A percentile compares a stretch with the other conserved stretches of the same genome.
Conservation (phyloP, 2,113 vertebrate genomes). For the Hyaena hyaena region DNA sequence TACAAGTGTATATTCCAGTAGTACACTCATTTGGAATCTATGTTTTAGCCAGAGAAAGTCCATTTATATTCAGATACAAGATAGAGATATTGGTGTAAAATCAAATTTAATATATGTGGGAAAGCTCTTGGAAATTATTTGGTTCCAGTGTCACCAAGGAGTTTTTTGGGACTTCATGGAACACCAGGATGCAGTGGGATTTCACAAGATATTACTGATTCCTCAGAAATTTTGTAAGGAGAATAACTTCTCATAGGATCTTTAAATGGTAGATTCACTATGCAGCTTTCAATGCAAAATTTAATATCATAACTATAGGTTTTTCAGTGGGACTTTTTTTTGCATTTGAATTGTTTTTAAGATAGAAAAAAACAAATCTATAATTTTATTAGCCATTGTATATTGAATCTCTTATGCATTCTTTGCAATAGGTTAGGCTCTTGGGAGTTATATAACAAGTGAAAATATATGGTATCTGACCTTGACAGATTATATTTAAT, state of each 20-base stretch:
- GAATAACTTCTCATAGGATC: background rate
- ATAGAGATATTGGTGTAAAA: background rate
- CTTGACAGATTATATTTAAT: background rate
- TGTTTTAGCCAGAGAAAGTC: background rate
- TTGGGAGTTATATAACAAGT: background rate
- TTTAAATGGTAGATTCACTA: background rate
- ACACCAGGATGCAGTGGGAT: background rate
- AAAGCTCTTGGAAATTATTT: background rate
- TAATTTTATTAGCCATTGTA: background rate
- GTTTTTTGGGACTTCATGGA: background rate
- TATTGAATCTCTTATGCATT: background rate
- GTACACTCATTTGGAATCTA: background rate
- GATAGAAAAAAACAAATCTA: background rate
- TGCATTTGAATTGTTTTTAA: background rate
- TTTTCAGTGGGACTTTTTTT: background rate
- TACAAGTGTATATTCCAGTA: slow-evolving; percentile 16
- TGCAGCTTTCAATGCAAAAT: background rate
- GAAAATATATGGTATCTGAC: background rate
- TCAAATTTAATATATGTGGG: background rate
- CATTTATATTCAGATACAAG: slow-evolving; percentile 1
- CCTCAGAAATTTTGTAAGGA: background rate
- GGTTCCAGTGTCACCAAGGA: background rate
- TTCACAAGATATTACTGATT: background rate
- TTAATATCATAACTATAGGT: background rate
- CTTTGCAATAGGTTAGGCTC: background rate